Evolutionary conservation across 2,888 invertebrate genomes (phyloP).

Genomic region (Diabrotica balteata): DNA sequence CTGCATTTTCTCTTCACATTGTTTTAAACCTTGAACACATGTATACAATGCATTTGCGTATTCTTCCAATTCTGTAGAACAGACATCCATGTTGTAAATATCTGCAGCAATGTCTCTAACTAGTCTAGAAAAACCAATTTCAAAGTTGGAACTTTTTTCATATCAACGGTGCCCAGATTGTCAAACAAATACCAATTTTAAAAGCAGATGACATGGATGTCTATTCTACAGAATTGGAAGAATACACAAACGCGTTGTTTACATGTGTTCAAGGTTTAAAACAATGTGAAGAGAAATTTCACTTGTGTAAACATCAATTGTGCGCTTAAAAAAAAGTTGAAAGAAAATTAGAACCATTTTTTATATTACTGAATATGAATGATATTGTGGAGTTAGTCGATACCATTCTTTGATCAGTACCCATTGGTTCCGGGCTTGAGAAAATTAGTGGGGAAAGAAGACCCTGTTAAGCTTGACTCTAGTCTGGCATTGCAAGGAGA

Average conservation of each 20-base stretch:
- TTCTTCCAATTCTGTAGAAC: constrained; percentile 42
- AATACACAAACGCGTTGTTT: constrained; percentile 46
- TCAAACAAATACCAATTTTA: constrained; percentile 57
- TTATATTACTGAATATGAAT: constrained; percentile 51
- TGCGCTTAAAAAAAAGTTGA: constrained; percentile 53
- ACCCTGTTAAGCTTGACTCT: no score
- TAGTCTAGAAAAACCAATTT: constrained; percentile 65
- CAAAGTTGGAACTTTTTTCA: constrained; percentile 64
- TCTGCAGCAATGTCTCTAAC: constrained; percentile 66
- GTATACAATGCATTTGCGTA: constrained; percentile 46
- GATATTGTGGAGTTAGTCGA: constrained; percentile 47
- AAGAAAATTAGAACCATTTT: constrained; percentile 49
- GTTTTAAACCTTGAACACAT: constrained; percentile 45
- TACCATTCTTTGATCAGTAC: constrained; percentile 39
- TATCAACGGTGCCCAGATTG: constrained; percentile 57
- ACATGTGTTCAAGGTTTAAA: constrained; percentile 46
- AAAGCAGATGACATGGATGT: constrained; percentile 45
- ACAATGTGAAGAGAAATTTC: constrained; percentile 45
- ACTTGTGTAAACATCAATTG: constrained; percentile 49
- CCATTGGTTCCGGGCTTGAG: no score
- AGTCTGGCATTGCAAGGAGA: no score
- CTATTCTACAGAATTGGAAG: constrained; percentile 43
- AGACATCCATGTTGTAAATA: constrained; percentile 53
- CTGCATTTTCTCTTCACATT: constrained; percentile 46
- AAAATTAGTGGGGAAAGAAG: no score